Percentiles rank a stretch among this genome's conserved stretches.
These are phyloP conservation scores for Ophion ellenae DNA, from an alignment of 2,888 invertebrate species.

Conservation along the genomic window DNA sequence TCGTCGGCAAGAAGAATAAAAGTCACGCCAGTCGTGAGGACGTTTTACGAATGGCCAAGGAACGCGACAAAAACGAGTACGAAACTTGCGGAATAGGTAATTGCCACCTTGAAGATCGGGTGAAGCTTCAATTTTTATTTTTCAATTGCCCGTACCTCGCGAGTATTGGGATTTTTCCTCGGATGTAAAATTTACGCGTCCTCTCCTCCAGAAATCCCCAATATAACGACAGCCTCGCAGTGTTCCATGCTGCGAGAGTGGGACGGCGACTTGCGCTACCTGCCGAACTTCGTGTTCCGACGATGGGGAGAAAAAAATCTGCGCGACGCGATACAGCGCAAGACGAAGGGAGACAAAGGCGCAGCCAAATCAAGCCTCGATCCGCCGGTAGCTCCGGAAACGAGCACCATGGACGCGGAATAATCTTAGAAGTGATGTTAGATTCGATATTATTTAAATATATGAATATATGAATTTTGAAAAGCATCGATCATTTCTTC, in stretches of 20 bases:
- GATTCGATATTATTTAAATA: not conserved
- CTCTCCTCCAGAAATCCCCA: slow-evolving; percentile 88
- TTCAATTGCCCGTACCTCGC: too few species aligned
- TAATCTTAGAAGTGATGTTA: slow-evolving; percentile 13
- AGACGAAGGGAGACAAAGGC: slow-evolving; percentile 61
- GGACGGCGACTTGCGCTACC: slow-evolving; percentile 88
- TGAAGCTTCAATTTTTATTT: too few species aligned
- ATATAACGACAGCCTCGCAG: slow-evolving; percentile 87
- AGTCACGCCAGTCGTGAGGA: slow-evolving; percentile 93
- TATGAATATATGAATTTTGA: not conserved
- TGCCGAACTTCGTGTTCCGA: slow-evolving; percentile 88
- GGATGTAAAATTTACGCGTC: not conserved
- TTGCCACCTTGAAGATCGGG: too few species aligned
- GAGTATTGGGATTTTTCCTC: not conserved
- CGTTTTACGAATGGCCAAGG: slow-evolving; percentile 90
- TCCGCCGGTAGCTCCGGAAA: not conserved
- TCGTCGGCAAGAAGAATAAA: slow-evolving; percentile 89
- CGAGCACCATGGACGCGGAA: slow-evolving; percentile 54
- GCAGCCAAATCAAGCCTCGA: not conserved
- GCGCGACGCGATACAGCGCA: slow-evolving; percentile 79
- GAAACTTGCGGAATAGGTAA: slow-evolving; percentile 89
- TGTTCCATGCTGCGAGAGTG: slow-evolving; percentile 87
- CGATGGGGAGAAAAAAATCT: slow-evolving; percentile 85
- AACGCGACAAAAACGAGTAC: slow-evolving; percentile 90
- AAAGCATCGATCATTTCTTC: not conserved